Conservation (phyloP, 2,797 vertebrate genomes). For the Ctenochaetus hawaiiensis region DNA sequence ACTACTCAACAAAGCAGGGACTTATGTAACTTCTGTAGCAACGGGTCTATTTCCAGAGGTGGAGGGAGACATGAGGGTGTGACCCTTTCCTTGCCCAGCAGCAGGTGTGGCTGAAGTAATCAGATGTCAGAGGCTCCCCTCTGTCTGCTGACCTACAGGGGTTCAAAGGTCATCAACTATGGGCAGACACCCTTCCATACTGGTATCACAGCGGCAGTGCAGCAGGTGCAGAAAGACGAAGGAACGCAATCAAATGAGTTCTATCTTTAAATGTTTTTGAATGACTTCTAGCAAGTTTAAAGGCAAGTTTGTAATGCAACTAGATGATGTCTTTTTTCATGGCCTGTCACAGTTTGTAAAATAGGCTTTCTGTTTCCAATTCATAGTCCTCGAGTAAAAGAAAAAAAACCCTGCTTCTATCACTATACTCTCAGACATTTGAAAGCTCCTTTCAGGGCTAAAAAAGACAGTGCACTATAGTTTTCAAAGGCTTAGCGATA, state of each 20-base stretch:
- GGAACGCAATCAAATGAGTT: not conserved
- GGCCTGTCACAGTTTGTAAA: too few relatives aligned
- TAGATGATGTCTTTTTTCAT: too few relatives aligned
- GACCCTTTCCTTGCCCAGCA: conserved; percentile 39
- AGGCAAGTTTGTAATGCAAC: too few relatives aligned
- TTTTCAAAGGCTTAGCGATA: not conserved
- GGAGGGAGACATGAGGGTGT: conserved; percentile 53
- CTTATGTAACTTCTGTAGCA: conserved; percentile 65
- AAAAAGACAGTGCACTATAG: not conserved
- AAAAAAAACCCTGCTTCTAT: not conserved
- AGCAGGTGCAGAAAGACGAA: conserved; percentile 50
- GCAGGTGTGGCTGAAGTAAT: conserved; percentile 66
- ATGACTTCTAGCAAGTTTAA: too few relatives aligned
- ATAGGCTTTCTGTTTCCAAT: too few relatives aligned
- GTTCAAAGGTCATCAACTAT: conserved; percentile 52
- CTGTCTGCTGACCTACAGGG: conserved; percentile 46
- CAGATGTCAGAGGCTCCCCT: conserved; percentile 38
- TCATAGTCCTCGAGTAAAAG: too few relatives aligned
- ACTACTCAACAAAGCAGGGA: conserved; percentile 53
- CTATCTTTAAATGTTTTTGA: too few relatives aligned
- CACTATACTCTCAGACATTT: not conserved
- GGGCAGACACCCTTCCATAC: conserved; percentile 17
- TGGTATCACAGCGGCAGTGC: conserved; percentile 17
- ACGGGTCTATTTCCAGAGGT: conserved; percentile 78
- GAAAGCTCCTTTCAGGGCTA: not conserved